phyloP scores from a whole-genome alignment of 2,113 vertebrate genomes.

The Lagopus leucura region DNA sequence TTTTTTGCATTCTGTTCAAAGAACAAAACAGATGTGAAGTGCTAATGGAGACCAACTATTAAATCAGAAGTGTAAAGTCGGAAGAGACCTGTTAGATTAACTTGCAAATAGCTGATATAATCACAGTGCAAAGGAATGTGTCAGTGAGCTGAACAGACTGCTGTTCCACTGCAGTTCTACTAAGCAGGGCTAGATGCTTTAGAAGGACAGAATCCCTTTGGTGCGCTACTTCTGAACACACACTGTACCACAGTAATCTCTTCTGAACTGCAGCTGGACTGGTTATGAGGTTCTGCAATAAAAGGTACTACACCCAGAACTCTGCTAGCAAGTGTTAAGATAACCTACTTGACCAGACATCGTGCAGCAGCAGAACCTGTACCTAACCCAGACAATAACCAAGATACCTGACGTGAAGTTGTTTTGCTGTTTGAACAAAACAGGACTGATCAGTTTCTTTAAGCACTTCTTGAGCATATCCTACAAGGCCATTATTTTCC shows the following conservation, averaged over 20 bases:
- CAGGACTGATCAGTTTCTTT: slow-evolving; percentile 97
- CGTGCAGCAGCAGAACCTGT: background rate
- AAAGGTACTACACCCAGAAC: background rate
- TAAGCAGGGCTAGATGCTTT: background rate
- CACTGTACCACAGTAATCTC: background rate
- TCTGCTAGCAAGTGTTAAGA: background rate
- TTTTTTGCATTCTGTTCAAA: background rate
- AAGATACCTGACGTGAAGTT: slow-evolving; percentile 90
- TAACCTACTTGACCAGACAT: background rate
- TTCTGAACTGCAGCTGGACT: background rate
- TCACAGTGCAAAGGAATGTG: background rate
- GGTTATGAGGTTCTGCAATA: background rate
- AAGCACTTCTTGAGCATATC: slow-evolving; percentile 97
- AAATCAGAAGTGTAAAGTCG: background rate
- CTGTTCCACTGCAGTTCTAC: background rate
- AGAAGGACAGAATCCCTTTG: background rate
- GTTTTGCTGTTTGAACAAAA: slow-evolving; percentile 97
- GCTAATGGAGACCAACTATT: background rate
- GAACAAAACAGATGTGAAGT: background rate
- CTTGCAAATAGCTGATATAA: background rate
- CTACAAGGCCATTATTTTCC: slow-evolving; percentile 95
- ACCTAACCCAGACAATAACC: background rate
- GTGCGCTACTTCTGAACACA: fast-evolving
- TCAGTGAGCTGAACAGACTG: background rate
- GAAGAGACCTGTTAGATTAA: background rate